phyloP scores from a whole-genome alignment of 2,113 vertebrate genomes.

The Poeciliopsis turrubarensis region DNA sequence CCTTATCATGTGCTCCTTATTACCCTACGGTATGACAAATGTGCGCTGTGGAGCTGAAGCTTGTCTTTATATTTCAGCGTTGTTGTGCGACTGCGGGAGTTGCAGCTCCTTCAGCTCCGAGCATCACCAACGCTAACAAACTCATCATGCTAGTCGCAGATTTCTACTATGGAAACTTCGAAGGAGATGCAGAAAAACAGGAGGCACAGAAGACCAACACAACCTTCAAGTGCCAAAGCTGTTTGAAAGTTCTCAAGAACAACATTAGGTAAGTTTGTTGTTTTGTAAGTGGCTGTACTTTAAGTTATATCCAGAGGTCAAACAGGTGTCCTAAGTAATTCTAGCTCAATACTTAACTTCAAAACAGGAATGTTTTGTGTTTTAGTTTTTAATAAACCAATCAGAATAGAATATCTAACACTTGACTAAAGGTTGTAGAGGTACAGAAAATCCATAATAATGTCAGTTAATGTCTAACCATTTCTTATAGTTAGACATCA shows the following conservation, averaged over 20 bases:
- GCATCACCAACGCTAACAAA: constrained; percentile 81
- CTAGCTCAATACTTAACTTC: too few species aligned
- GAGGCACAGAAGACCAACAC: constrained; percentile 86
- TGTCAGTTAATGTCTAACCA: too few species aligned
- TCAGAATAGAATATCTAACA: too few species aligned
- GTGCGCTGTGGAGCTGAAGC: neutral
- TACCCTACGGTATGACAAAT: neutral
- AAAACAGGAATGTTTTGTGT: too few species aligned
- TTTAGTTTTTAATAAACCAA: too few species aligned
- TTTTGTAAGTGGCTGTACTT: neutral
- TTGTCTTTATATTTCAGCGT: constrained; percentile 74
- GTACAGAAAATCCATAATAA: too few species aligned
- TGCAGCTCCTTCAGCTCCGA: constrained; percentile 66
- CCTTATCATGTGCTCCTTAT: neutral
- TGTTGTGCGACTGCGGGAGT: constrained; percentile 84
- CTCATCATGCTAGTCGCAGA: constrained; percentile 97
- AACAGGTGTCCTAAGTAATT: neutral
- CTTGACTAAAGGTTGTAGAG: too few species aligned
- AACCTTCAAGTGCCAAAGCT: constrained; percentile 97
- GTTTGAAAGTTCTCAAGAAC: constrained; percentile 96
- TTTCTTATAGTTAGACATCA: too few species aligned
- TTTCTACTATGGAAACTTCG: constrained; percentile 93
- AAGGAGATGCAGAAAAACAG: constrained; percentile 82
- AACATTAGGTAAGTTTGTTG: constrained; percentile 88
- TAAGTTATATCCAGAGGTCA: neutral